Percentiles rank a stretch among this genome's conserved stretches.
These are phyloP conservation scores for Pelobates fuscus DNA, from an alignment of 2,113 vertebrate species.

Conservation along the genomic window DNA sequence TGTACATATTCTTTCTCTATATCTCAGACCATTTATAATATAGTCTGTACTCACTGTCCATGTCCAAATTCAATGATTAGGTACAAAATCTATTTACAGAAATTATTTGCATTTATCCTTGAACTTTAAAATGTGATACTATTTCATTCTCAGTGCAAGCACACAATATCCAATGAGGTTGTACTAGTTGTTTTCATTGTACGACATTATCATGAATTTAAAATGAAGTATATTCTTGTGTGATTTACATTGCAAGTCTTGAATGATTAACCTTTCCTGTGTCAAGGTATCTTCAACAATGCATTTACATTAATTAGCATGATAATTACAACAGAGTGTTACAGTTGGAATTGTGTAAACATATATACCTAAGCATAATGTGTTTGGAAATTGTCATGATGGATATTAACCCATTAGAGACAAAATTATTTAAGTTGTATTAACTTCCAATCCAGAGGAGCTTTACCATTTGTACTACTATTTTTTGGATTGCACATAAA, in stretches of 20 bases:
- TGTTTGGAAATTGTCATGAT: too few relatives aligned
- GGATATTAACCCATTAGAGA: too few relatives aligned
- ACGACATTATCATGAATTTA: constrained; percentile 30
- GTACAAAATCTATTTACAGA: neutral
- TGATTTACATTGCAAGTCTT: constrained; percentile 29
- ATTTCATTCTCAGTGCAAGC: neutral
- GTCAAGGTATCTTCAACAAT: constrained; percentile 16
- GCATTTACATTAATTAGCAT: constrained; percentile 29
- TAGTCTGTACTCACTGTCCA: neutral
- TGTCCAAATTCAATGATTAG: neutral
- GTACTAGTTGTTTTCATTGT: neutral
- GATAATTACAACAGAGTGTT: neutral
- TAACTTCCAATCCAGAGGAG: too few relatives aligned
- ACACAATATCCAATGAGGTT: neutral
- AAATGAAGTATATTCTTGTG: neutral
- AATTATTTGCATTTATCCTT: neutral
- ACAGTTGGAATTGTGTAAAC: neutral
- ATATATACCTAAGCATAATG: neutral
- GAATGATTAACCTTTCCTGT: constrained; percentile 26
- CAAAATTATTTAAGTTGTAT: too few relatives aligned
- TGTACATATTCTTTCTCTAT: neutral
- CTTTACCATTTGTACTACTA: too few relatives aligned
- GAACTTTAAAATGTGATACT: neutral
- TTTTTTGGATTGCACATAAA: too few relatives aligned
- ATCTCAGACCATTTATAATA: neutral